These are phyloP conservation scores for Cerastis rubricosa DNA, from an alignment of 2,888 invertebrate species.

Conservation along the genomic window DNA sequence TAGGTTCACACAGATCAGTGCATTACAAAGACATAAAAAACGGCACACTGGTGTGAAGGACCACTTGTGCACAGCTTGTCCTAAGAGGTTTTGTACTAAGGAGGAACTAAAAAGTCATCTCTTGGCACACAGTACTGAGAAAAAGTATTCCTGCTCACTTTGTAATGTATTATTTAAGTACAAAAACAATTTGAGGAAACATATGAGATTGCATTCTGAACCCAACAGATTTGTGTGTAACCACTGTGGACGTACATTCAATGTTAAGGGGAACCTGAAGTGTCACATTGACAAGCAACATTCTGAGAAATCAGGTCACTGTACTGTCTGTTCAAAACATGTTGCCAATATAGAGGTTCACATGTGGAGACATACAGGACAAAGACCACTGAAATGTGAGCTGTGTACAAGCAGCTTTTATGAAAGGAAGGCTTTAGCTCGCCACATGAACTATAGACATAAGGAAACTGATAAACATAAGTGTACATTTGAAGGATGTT, in stretches of 20 bases:
- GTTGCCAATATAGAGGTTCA: slow-evolving; percentile 90
- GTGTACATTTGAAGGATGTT: slow-evolving; percentile 79
- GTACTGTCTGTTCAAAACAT: slow-evolving; percentile 87
- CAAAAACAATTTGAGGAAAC: slow-evolving; percentile 87
- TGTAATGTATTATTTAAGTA: slow-evolving; percentile 89
- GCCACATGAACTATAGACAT: slow-evolving; percentile 83
- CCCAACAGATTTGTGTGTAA: slow-evolving; percentile 81
- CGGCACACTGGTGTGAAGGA: slow-evolving; percentile 79
- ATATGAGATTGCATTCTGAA: slow-evolving; percentile 82
- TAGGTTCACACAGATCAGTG: slow-evolving; percentile 80
- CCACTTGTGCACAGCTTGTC: slow-evolving; percentile 78
- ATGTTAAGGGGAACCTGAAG: slow-evolving; percentile 87
- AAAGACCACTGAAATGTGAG: slow-evolving; percentile 84
- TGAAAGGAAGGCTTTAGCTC: slow-evolving; percentile 80
- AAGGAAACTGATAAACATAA: slow-evolving; percentile 80
- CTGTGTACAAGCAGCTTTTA: slow-evolving; percentile 82
- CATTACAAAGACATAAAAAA: slow-evolving; percentile 78
- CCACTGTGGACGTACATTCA: slow-evolving; percentile 84
- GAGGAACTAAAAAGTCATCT: slow-evolving; percentile 80
- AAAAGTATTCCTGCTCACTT: slow-evolving; percentile 78
- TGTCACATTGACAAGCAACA: slow-evolving; percentile 89
- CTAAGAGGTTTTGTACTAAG: slow-evolving; percentile 82
- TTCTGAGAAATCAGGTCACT: slow-evolving; percentile 89
- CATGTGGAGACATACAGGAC: slow-evolving; percentile 90
- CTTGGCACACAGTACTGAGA: slow-evolving; percentile 78